phyloP scores from a whole-genome alignment of 1,140 invertebrate species.

The Pissodes strobi region DNA sequence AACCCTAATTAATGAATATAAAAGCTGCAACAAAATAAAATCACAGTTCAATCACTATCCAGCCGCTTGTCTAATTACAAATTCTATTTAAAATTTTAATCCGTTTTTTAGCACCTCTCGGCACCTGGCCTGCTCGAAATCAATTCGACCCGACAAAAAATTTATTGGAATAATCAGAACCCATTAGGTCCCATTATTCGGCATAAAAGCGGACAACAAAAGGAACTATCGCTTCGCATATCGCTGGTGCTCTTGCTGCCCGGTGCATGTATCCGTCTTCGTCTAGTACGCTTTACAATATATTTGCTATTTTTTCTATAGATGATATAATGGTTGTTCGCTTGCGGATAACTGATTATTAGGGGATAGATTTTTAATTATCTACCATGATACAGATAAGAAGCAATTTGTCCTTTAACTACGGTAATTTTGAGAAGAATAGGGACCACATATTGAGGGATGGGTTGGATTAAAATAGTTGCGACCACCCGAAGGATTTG shows the following conservation, averaged over 20 bases:
- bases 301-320: too few relatives aligned
- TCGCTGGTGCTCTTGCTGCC: too few relatives aligned
- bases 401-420: conserved; percentile 2
- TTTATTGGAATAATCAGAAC: conserved; percentile 17
- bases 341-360: too few relatives aligned
- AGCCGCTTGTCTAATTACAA: background rate
- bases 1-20: too few relatives aligned
- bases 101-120: conserved; percentile 1
- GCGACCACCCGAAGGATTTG: background rate
- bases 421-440: conserved; percentile 10
- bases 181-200: conserved; percentile 17
- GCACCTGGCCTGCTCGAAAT: conserved; percentile 7
- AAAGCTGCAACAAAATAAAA: too few relatives aligned
- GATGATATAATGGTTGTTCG: too few relatives aligned
- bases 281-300: too few relatives aligned
- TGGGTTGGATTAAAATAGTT: background rate
- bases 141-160: conserved; percentile 7
- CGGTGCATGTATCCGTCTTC: too few relatives aligned
- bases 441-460: conserved; percentile 11
- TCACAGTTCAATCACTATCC: background rate
- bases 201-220: conserved; percentile 12
- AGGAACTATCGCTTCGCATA: background rate
- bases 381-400: background rate
- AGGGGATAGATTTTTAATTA: conserved; percentile 15
- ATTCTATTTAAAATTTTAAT: background rate